Evolutionary conservation across 2,797 vertebrate genomes (phyloP).

Genomic region (Clarias laeviceps): DNA sequence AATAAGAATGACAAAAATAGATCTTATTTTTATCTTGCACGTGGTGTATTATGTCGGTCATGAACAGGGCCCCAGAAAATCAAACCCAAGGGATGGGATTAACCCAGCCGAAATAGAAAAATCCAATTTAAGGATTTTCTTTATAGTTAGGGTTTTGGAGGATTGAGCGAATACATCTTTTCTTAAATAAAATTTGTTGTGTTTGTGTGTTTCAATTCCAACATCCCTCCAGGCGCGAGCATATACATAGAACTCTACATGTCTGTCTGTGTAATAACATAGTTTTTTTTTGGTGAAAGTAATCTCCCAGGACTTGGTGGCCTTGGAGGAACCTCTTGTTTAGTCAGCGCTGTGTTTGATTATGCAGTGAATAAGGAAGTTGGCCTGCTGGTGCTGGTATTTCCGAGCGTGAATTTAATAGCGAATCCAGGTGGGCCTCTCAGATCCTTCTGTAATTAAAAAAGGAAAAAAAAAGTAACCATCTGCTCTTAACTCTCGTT

Average conservation of each 20-base stretch:
- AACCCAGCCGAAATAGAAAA: constrained; percentile 31
- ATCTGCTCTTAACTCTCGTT: constrained; percentile 47
- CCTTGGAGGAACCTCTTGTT: background rate
- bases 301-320: constrained; percentile 1
- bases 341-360: constrained; percentile 18
- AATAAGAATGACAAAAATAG: background rate
- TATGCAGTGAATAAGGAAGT: background rate
- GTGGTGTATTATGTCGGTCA: background rate
- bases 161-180: background rate
- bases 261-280: background rate
- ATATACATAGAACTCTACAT: constrained; percentile 2
- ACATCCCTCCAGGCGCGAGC: background rate
- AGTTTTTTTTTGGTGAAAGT: background rate
- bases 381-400: background rate
- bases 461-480: constrained; percentile 39
- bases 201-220: constrained; percentile 19
- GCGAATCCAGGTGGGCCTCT: constrained; percentile 43
- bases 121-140: constrained; percentile 29
- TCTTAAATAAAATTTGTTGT: background rate
- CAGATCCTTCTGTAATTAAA: constrained; percentile 46
- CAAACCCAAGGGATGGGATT: constrained; percentile 29
- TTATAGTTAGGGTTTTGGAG: constrained; percentile 41
- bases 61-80: constrained; percentile 14
- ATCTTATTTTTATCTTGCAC: background rate
- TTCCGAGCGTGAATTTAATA: constrained; percentile 11